Evolutionary conservation across 2,113 vertebrate species (phyloP), one percentile per base, ranked within the genome.

Genomic region (Emydura subglobosa): DNA sequence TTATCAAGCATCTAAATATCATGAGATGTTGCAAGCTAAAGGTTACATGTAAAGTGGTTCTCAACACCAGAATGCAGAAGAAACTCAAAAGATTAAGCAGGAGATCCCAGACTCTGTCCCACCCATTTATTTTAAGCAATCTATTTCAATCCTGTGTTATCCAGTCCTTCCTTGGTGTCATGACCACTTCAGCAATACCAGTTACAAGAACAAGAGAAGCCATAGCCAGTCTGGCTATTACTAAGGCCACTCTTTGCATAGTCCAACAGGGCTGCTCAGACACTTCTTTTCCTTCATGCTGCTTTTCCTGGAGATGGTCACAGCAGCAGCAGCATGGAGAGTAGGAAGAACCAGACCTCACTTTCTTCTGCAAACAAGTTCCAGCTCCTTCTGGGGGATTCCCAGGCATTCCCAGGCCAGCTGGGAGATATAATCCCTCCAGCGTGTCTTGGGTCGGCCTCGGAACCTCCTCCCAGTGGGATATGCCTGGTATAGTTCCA

Each of bases 81-180:
- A 88, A 79, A 10, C 59, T 22, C 29, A 29, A 59, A 1, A 34
- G 79, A 29, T 44, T 61, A 90, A 55, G 68, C 19, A 79, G 0
- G 16, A 90, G 53, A 44, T 79, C 89, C 10, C 42, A 27, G 8
- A 42, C 31, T 85, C 86, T 39, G 19, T 21, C 65, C 10, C 5
- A 39, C 47, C 83, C 24, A 50, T 2, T 51, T 87, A 7, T 68
- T 88, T 61, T 79, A 31, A 57, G 31, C 53, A 31, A 4, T 61
- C 17, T 88, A 61, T 88, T 44, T 82, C 65, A 57, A 91, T 53
- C 25, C 47, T 85, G 49, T 27, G 34, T 89, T 89, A 76, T 42
- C 51, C 54, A 12, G 13, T 78, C n/a, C 85, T 82, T 51, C 61
- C 57, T 61, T 80, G 39, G 86, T 84, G 61, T 21, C 34, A 39